Percentiles rank a stretch among this genome's conserved stretches.
Conservation (phyloP, 2,113 vertebrate genomes). For the Cercocebus atys region DNA sequence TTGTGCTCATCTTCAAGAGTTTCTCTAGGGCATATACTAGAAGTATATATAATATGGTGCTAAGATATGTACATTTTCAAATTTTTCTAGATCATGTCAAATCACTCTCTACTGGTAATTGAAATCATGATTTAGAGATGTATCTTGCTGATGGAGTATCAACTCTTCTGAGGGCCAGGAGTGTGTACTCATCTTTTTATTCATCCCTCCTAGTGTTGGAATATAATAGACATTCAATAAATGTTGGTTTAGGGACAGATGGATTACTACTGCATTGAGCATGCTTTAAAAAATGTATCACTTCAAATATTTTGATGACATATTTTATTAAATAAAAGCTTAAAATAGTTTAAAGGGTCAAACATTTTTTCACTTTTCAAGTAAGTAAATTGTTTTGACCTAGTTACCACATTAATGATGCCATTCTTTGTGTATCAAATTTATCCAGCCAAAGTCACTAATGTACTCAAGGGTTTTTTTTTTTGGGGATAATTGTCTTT, state of each 20-base stretch:
- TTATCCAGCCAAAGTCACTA: background rate
- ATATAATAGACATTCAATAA: background rate
- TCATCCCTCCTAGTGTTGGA: background rate
- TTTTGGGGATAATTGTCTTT: background rate
- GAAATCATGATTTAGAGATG: background rate
- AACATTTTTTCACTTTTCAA: constrained; percentile 27
- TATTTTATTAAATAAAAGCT: constrained; percentile 21
- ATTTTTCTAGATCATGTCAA: background rate
- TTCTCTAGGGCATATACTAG: background rate
- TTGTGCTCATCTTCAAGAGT: background rate
- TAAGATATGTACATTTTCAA: background rate
- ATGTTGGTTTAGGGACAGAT: constrained; percentile 13
- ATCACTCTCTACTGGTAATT: background rate
- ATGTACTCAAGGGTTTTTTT: background rate
- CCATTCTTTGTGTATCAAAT: background rate
- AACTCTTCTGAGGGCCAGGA: background rate
- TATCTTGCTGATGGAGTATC: background rate
- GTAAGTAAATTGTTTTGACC: constrained; percentile 44
- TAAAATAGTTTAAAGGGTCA: constrained; percentile 37
- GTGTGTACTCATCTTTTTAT: background rate
- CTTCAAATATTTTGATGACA: constrained; percentile 7
- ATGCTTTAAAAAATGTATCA: constrained; percentile 6
- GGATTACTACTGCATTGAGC: background rate
- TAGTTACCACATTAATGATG: background rate
- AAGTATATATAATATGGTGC: background rate